Evolutionary conservation across 2,888 invertebrate species (phyloP).

Genomic region (Lasioglossum pauxillum): DNA sequence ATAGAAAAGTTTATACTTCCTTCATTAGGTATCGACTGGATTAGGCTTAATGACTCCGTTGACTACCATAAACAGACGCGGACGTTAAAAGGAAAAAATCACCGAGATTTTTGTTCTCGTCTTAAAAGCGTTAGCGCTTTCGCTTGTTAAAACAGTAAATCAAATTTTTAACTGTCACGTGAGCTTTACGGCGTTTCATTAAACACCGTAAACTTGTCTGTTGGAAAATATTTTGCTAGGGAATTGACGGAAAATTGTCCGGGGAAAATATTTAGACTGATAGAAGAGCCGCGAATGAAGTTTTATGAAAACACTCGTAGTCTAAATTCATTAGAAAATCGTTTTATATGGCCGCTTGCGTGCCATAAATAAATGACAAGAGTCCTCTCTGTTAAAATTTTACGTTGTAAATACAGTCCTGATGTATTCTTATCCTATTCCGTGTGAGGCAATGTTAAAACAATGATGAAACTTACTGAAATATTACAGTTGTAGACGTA

Average conservation of each 20-base stretch:
- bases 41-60: not conserved
- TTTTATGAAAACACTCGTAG: not conserved
- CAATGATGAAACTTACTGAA: not conserved
- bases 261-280: not conserved
- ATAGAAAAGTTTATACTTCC: constrained; percentile 3
- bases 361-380: not conserved
- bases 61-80: not conserved
- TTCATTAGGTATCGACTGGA: constrained; percentile 1
- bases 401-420: too few relatives aligned
- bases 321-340: not conserved
- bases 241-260: not conserved
- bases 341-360: not conserved
- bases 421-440: not conserved
- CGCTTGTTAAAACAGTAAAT: not conserved
- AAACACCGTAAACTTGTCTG: not conserved
- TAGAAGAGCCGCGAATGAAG: not conserved
- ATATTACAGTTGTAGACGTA: not conserved
- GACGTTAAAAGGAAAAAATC: not conserved
- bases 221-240: not conserved
- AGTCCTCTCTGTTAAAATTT: too few relatives aligned
- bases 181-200: not conserved
- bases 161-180: not conserved
- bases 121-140: not conserved
- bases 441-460: not conserved
- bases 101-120: not conserved